Evolutionary conservation across 2,113 vertebrate species (phyloP), one percentile per base, ranked within the genome.

Genomic region (Acanthochromis polyacanthus): DNA sequence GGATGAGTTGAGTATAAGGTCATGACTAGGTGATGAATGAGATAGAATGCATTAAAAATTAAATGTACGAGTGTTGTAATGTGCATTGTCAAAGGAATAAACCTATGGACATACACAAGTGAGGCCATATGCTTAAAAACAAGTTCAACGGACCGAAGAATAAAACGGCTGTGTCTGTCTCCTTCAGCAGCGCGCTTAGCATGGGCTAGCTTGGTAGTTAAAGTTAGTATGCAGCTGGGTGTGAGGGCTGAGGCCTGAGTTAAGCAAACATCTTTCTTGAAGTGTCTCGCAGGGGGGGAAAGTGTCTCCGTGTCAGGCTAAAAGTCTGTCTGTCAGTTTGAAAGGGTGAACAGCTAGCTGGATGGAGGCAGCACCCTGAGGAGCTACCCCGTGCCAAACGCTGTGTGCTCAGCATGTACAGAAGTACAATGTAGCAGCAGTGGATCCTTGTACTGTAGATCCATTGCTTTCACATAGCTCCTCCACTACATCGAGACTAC

Each of bases 251-350:
- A 78, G 50, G 56, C 28, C 52, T 25, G 74, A 76, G 59, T 56
- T 25, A 52, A 79, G 72, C 15, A 14, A 71, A 75, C 36, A 12
- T 72, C 53, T 72, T 76, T 76, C 40, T 58, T 61, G n/a, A 69
- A 71, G 59, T 23, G 59, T 52, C 52, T 70, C 61, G 0, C n/a
- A 72, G 72, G 65, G 65, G 65, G n/a, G 45, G 22, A 65, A 59
- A 73, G 55, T 45, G 68, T 79, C 61, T 85, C 52, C 51, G 46
- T 84, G 70, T 61, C 52, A 23, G 70, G 69, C 68, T 84, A 75
- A 91, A 75, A 80, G 71, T 86, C 62, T 80, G 81, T 57, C 84
- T 70, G 73, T 88, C 71, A 84, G 67, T 86, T 82, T 88, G 68
- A 90, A 86, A 75, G 72, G 78, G 68, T 78, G 82, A 88, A 22